Evolutionary conservation across 2,888 invertebrate genomes (phyloP), one percentile per base, ranked within the genome.

Genomic region (Nomada flava): DNA sequence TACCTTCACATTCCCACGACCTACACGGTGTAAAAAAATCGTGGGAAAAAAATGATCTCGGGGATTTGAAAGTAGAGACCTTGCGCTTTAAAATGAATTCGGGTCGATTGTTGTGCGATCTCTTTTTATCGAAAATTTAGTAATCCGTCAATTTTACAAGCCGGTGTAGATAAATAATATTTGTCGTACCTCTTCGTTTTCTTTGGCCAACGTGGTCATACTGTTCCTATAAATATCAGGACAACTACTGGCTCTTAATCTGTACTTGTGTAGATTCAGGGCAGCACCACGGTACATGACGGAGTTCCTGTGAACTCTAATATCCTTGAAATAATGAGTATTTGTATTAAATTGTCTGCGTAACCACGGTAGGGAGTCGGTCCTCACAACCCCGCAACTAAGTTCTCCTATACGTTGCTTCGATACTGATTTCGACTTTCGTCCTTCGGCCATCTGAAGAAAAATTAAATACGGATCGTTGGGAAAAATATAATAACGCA

Each of bases 201-300:
- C 96, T 87, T 96, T 96, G 65, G 96, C 96, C 70, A 98, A 95
- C 3, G 97, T 97, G 65, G 97, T 97, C 97, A 98, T 97, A n/a
- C 97, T 98, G 92, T 97, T 97, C 89, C 97, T 95, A 91, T 96
- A 98, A 89, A 98, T 98, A 94, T 98, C 97, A 0, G 98, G 98
- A 93, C 98, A 98, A 62, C 98, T 98, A 2, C 97, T 98, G 0
- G 98, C 98, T 83, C 97, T 95, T 79, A 98, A 94, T 73, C 96
- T 95, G 93, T 98, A 98, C 84, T 97, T 96, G 90, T 96, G 96
- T 76, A 97, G 96, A 92, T 97, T 98, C 76, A 98, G 94, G 95
- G 98, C 96, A 7, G 98, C 98, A 60, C 97, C 97, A 64, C 98
- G 96, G 93, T 98, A 98, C 93, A 98, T 97, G 85, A 98, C 96